Evolutionary conservation across 2,888 invertebrate species (phyloP), one percentile per base, ranked within the genome.

Genomic region (Cepaea hortensis): DNA sequence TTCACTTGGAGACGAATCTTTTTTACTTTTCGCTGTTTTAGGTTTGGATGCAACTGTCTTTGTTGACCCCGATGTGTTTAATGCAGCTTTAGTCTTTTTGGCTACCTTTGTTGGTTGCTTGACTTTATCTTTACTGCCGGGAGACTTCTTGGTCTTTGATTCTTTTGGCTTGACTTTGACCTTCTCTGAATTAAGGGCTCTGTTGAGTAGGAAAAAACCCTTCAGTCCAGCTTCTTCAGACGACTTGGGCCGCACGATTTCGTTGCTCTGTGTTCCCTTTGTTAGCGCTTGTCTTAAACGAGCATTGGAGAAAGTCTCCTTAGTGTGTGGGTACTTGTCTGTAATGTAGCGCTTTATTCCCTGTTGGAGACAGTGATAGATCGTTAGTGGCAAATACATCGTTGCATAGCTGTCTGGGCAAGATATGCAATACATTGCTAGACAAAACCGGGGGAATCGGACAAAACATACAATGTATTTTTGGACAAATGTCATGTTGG

Each of bases 221-320:
- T 48, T 86, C n/a, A 83, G 0, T 2, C 86, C 90, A 15, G 88
- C 83, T 20, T 90, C 90, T n/a, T 89, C 90, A 0, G 89, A 89
- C 61, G 87, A 84, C 81, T 91, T 91, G 3, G 92, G 91, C 77
- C 92, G 81, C 3, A 88, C 86, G 62, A 92, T 86, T 11, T 88
- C 84, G 9, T 89, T 90, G 11, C 85, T 81, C 48, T 91, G 91
- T 35, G 91, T 48, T 3, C 91, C 92, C 76, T 90, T 91, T 23
- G 87, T 88, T 46, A 92, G 79, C 23, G 92, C 92, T 23, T 89
- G 90, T 83, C 89, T 89, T 76, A 92, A 80, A 11, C 90, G 88
- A 15, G 72, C 76, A 65, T 89, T 88, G 48, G 91, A 86, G 77
- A 86, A 86, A 23, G 15, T 23, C 35, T 86, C 86, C 50, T 86